Evolutionary conservation across 2,888 invertebrate species (phyloP).

Genomic region (Campoplex capitator): DNA sequence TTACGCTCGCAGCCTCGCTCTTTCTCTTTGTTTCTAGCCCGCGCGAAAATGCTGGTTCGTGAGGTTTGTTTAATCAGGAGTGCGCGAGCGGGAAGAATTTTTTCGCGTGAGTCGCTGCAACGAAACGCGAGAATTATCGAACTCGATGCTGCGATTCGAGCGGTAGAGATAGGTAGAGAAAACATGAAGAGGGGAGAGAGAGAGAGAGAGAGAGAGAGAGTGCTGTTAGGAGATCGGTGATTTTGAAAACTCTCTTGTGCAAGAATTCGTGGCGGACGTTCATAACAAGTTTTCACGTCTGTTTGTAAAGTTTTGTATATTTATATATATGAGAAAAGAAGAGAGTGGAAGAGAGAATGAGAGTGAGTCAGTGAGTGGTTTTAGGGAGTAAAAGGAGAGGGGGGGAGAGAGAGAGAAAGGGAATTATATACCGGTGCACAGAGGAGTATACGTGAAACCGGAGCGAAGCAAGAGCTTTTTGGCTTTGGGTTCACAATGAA

Average conservation of each 20-base stretch:
- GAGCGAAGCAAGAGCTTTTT: conserved; percentile 43
- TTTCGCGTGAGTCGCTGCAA: conserved; percentile 40
- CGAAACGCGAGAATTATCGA: conserved; percentile 52
- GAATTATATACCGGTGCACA: not conserved
- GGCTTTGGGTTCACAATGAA: conserved; percentile 59
- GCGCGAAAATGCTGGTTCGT: conserved; percentile 50
- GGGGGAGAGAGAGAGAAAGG: too few species aligned
- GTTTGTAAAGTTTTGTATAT: conserved; percentile 33
- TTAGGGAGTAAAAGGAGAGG: not conserved
- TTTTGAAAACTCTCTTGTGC: conserved; percentile 42
- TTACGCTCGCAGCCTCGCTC: conserved; percentile 7
- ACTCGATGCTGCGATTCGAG: conserved; percentile 47
- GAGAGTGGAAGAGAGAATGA: not conserved
- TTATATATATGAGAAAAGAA: not conserved
- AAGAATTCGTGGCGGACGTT: conserved; percentile 31
- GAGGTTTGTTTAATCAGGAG: conserved; percentile 24
- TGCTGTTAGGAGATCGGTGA: not conserved
- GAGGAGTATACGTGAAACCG: conserved; percentile 14
- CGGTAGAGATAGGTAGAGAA: not conserved
- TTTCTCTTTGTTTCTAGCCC: conserved; percentile 34
- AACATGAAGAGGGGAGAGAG: not conserved
- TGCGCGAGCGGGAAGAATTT: not conserved
- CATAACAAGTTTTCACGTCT: conserved; percentile 33
- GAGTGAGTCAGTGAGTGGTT: not conserved
- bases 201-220: conserved; percentile 5